Evolutionary conservation across 2,797 vertebrate species (phyloP).

Genomic region (Anguilla obscura): DNA sequence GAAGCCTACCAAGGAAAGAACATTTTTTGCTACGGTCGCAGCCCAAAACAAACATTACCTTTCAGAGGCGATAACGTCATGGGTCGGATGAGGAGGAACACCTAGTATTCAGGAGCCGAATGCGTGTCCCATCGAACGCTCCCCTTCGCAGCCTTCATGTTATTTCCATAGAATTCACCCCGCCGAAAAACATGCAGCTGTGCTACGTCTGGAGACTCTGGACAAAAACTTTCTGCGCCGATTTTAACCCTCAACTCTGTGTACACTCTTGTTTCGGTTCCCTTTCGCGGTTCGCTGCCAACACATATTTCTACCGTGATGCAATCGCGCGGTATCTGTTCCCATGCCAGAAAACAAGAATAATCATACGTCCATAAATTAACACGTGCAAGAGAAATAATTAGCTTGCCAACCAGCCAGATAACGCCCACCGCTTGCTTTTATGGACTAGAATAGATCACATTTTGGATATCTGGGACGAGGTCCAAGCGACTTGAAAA

Average conservation of each 20-base stretch:
- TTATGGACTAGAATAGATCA: background rate
- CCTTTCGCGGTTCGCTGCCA: conserved; percentile 46
- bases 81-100: background rate
- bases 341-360: conserved; percentile 43
- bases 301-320: conserved; percentile 72
- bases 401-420: background rate
- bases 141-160: conserved; percentile 39
- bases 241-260: conserved; percentile 41
- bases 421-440: background rate
- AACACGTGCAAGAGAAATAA: background rate
- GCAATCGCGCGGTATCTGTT: conserved; percentile 54
- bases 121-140: background rate
- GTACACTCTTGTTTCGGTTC: conserved; percentile 64
- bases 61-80: background rate
- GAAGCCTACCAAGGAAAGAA: background rate
- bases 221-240: conserved; percentile 47
- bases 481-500: background rate
- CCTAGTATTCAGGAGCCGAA: background rate
- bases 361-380: background rate
- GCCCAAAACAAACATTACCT: background rate
- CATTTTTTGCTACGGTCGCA: background rate
- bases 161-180: conserved; percentile 31
- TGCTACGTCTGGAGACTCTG: conserved; percentile 17
- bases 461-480: background rate
- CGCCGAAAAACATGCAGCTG: conserved; percentile 26